Evolutionary conservation across 2,113 vertebrate genomes (phyloP).

Genomic region (Ammodytes dubius): DNA sequence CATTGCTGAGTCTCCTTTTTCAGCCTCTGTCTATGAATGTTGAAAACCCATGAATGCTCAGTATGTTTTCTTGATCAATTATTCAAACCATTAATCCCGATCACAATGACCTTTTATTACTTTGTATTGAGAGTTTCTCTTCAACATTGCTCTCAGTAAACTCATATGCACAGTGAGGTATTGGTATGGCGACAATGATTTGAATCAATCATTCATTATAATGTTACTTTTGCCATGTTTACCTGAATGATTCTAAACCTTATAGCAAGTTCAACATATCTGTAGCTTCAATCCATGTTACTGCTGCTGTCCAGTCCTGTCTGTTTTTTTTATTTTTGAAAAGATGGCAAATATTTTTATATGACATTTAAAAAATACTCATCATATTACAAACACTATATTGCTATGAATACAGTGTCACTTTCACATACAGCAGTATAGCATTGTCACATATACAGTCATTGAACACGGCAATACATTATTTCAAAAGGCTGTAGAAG

Average conservation of each 20-base stretch:
- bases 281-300: slow-evolving; percentile 31
- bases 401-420: slow-evolving; percentile 53
- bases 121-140: background rate
- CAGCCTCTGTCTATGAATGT: no score
- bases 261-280: slow-evolving; percentile 6
- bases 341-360: slow-evolving; percentile 52
- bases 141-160: no score
- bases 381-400: slow-evolving; percentile 42
- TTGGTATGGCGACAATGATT: background rate
- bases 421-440: slow-evolving; percentile 46
- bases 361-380: slow-evolving; percentile 56
- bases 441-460: slow-evolving; percentile 57
- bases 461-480: slow-evolving; percentile 61
- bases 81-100: no score
- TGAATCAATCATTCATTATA: background rate
- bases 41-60: no score
- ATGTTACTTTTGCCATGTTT: background rate
- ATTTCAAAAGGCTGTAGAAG: slow-evolving; percentile 55
- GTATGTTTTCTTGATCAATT: background rate
- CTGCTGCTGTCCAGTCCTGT: slow-evolving; percentile 5
- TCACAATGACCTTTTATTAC: background rate
- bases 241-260: slow-evolving; percentile 22
- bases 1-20: no score
- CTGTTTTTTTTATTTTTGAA: slow-evolving; percentile 31
- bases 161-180: background rate